Evolutionary conservation across 2,888 invertebrate genomes (phyloP).

Genomic region (Megastigmus dorsalis): DNA sequence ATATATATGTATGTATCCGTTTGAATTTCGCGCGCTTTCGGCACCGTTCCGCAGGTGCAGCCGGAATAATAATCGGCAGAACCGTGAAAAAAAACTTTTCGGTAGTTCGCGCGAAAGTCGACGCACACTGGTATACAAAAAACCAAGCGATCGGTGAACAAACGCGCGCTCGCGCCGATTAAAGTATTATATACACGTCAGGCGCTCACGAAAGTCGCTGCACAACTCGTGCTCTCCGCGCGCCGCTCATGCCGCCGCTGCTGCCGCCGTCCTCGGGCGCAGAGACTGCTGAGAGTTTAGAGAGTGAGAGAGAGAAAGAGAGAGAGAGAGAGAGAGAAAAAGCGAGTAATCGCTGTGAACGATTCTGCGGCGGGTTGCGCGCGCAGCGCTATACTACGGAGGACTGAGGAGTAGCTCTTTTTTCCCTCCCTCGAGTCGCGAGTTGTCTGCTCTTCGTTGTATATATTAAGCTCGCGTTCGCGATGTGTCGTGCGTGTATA

Average conservation of each 20-base stretch:
- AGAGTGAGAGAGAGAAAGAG: constrained; percentile 4
- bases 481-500: too few relatives aligned
- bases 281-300: too few relatives aligned
- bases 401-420: too few relatives aligned
- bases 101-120: too few relatives aligned
- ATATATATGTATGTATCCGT: too few relatives aligned
- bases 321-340: constrained; percentile 20
- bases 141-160: not conserved
- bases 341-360: not conserved
- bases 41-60: too few relatives aligned
- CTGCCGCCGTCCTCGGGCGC: not conserved
- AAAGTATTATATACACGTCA: too few relatives aligned
- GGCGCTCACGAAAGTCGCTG: constrained; percentile 42
- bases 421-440: not conserved
- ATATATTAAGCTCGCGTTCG: not conserved
- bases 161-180: not conserved
- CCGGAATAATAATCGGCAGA: not conserved
- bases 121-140: too few relatives aligned
- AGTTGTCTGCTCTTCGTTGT: not conserved
- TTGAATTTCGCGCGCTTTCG: too few relatives aligned
- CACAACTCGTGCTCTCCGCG: constrained; percentile 34
- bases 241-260: not conserved
- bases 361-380: constrained; percentile 27
- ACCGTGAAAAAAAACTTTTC: too few relatives aligned
- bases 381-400: constrained; percentile 19